A percentile compares a stretch with the other conserved stretches of the same genome.
These are phyloP conservation scores for Polyommatus icarus DNA, from an alignment of 2,888 invertebrate species.

Conservation along the genomic window DNA sequence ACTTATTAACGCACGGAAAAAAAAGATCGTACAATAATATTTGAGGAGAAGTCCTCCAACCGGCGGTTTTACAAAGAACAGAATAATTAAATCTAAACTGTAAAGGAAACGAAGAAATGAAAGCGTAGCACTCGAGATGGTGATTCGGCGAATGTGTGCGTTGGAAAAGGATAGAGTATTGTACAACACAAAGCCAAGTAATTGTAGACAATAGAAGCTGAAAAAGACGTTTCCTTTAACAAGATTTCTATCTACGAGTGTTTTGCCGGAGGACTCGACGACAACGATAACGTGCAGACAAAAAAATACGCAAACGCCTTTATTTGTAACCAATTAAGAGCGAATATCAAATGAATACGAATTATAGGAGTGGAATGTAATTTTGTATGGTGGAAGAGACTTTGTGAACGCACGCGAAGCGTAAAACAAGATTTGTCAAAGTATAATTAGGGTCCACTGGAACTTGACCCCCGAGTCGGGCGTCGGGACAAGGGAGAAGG, in stretches of 20 bases:
- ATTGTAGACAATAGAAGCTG: constrained; percentile 78
- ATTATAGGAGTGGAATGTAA: constrained; percentile 35
- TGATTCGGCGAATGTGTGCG: constrained; percentile 41
- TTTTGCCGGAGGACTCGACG: constrained; percentile 65
- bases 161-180: constrained; percentile 51
- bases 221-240: constrained; percentile 79
- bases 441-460: constrained; percentile 62
- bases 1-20: not conserved
- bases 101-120: constrained; percentile 45
- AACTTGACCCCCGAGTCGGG: constrained; percentile 45
- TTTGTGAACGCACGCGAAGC: constrained; percentile 70
- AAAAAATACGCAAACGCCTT: constrained; percentile 32
- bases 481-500: constrained; percentile 1
- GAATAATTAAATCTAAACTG: constrained; percentile 32
- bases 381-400: constrained; percentile 60
- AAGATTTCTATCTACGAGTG: constrained; percentile 75
- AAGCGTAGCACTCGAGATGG: constrained; percentile 48
- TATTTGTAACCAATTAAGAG: constrained; percentile 34
- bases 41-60: not conserved
- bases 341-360: constrained; percentile 35
- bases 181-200: constrained; percentile 64
- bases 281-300: constrained; percentile 43
- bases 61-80: constrained; percentile 20
- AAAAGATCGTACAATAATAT: constrained; percentile 8
- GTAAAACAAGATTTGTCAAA: constrained; percentile 77